These are phyloP conservation scores for Apotomis capreana DNA, from an alignment of 2,888 invertebrate genomes.

Conservation along the genomic window DNA sequence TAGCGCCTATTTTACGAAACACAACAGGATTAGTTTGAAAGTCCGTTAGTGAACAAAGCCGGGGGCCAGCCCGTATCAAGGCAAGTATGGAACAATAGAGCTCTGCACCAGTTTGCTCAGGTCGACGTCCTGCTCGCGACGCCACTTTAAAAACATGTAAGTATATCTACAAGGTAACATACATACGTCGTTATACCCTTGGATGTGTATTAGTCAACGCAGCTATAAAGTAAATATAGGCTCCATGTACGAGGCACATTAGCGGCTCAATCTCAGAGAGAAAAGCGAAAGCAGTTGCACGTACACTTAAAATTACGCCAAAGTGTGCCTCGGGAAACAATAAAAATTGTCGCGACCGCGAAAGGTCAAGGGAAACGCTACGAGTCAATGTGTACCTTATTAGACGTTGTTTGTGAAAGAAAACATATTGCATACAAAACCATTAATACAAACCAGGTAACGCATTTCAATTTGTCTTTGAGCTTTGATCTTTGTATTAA, in stretches of 20 bases:
- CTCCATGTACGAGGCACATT: conserved; percentile 7
- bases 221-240: conserved; percentile 11
- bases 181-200: conserved; percentile 4
- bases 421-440: background rate
- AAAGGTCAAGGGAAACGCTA: conserved; percentile 34
- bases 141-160: conserved; percentile 3
- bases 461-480: too few species aligned
- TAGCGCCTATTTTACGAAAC: too few species aligned
- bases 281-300: conserved; percentile 37
- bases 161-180: background rate
- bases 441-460: too few species aligned
- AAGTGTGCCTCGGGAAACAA: conserved; percentile 34
- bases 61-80: conserved; percentile 7
- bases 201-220: conserved; percentile 4
- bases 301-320: conserved; percentile 26
- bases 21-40: conserved; percentile 23
- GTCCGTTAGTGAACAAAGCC: conserved; percentile 9
- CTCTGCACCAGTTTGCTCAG: conserved; percentile 9
- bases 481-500: too few species aligned
- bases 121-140: conserved; percentile 25
- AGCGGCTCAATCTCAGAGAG: conserved; percentile 25
- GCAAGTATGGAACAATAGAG: conserved; percentile 17
- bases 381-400: conserved; percentile 8
- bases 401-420: conserved; percentile 12
- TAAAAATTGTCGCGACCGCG: conserved; percentile 27